Percentiles rank a stretch among this genome's conserved stretches.
Evolutionary conservation across 2,888 invertebrate species (phyloP).

Genomic region (Sycophila texana): DNA sequence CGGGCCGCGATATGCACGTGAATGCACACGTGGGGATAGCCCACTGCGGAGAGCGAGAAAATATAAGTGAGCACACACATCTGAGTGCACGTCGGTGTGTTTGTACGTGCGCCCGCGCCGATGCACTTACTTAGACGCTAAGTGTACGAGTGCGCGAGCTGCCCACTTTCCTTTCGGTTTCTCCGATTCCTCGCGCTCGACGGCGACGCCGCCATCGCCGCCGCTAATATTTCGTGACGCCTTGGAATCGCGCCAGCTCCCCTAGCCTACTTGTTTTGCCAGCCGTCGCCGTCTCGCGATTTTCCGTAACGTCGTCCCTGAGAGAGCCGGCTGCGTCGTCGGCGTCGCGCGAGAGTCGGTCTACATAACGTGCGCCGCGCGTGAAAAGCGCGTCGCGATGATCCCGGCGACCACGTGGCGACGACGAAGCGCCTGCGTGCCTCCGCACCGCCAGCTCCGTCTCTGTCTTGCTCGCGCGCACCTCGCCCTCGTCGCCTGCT

Average conservation of each 20-base stretch:
- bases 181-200: neutral
- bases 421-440: constrained; percentile 73
- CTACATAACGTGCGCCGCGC: constrained; percentile 14
- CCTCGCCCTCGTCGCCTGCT: constrained; percentile 3
- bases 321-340: too few species aligned
- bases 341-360: constrained; percentile 23
- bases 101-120: neutral
- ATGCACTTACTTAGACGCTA: constrained; percentile 3
- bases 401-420: constrained; percentile 69
- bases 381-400: constrained; percentile 57
- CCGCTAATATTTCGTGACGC: constrained; percentile 18
- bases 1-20: constrained; percentile 55
- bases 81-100: neutral
- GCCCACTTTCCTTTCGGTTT: constrained; percentile 35
- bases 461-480: constrained; percentile 36
- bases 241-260: constrained; percentile 29
- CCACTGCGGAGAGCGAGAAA: neutral
- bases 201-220: neutral
- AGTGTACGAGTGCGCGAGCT: constrained; percentile 12
- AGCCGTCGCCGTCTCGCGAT: constrained; percentile 34
- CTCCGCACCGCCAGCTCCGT: constrained; percentile 55
- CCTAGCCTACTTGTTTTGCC: constrained; percentile 53
- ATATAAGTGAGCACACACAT: neutral
- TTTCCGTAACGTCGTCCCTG: neutral
- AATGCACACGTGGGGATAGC: neutral